These are phyloP conservation scores for Gambusia yucatana DNA, from an alignment of 2,797 vertebrate species.

Conservation along the genomic window DNA sequence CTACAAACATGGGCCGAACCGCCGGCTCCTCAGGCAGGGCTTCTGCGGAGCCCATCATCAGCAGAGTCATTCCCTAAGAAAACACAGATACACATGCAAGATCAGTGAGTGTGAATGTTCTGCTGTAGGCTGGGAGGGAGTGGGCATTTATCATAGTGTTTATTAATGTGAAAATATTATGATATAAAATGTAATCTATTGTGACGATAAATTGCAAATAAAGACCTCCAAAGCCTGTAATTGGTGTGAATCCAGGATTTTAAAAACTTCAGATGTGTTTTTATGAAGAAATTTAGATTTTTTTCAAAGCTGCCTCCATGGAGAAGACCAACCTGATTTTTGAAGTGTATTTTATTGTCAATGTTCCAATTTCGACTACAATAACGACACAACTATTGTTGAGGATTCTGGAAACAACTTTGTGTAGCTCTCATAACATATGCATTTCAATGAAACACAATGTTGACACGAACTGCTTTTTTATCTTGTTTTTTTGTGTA, in stretches of 20 bases:
- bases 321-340: neutral
- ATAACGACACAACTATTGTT: neutral
- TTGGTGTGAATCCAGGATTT: neutral
- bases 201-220: neutral
- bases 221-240: neutral
- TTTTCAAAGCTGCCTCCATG: neutral
- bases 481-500: neutral
- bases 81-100: neutral
- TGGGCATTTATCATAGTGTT: neutral
- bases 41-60: slow-evolving; percentile 98
- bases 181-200: neutral
- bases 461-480: neutral
- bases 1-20: slow-evolving; percentile 93
- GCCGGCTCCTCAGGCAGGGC: slow-evolving; percentile 94
- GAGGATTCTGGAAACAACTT: neutral
- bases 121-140: neutral
- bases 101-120: neutral
- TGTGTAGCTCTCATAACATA: neutral
- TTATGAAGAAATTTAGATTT: neutral
- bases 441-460: neutral
- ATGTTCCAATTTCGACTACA: neutral
- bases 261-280: neutral
- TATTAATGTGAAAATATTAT: neutral
- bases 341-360: neutral
- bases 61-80: slow-evolving; percentile 93